Base-by-base conservation (phyloP, 2,113 vertebrate species). In the Oxygymnocypris stewartii region DNA sequence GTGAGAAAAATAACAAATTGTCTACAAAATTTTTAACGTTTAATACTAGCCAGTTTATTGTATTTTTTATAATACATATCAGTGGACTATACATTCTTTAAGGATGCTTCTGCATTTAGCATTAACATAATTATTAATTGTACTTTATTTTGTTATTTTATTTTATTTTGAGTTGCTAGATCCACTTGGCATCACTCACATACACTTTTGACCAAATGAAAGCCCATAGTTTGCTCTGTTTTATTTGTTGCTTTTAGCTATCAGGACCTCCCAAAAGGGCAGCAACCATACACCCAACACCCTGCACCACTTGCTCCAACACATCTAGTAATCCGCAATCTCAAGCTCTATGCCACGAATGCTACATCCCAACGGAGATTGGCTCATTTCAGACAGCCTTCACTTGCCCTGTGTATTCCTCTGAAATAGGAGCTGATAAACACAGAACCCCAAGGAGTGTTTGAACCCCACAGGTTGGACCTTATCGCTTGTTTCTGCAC, bases 401-500 rank as follows among this genome's bases (percentile, higher is more conserved):
- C 63, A 61, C 71, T 78, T 84, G 69, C 73, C 57, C 49, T 54
- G 35, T 76, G 71, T 42, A 25, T 73, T 73, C 73, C n/a, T 67
- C 8, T 76, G 40, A 71, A 84, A 40, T 42, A 35, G 18, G 31
- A 73, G 44, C 77, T 31, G 63, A 57, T 82, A 84, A 47, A 86
- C 23, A 11, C 54, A 75, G 57, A 88, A 86, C 88, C 74, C 86
- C 35, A 82, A 86, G 78, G 84, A 86, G 80, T 76, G 61, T 71
- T 51, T 84, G 47, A 77, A 78, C 35, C 79, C 74, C 79, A 84
- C 54, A 4, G 69, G 40, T 82, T 82, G 80, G 80, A 82, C 73
- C 79, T 87, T 76, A 94, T 95, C 94, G 92, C 94, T 95, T 95
- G 93, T 94, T 95, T 95, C 95, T 89, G 82, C 92, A 92, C n/a